Base-by-base conservation (phyloP, 2,113 vertebrate genomes). In the Lampris megalopsis region DNA sequence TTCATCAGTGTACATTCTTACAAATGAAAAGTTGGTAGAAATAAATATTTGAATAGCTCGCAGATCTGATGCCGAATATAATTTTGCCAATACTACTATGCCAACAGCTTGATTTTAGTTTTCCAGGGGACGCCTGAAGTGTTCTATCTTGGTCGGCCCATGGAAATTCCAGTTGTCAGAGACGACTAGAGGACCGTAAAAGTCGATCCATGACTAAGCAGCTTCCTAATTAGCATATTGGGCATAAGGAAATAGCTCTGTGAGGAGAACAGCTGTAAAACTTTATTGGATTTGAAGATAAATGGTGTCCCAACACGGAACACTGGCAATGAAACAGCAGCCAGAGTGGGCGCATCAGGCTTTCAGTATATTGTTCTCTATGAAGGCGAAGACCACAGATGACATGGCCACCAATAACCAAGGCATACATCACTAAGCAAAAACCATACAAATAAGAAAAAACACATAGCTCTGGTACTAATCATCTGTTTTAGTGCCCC, bases 221-320 rank as follows among this genome's bases (percentile, higher is more conserved):
- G 70, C 48, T 73, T 71, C 54, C 53, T 79, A 68, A 84, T 87
- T 73, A 82, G 42, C 42, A 58, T 49, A 50, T 50, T n/a, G 24
- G 13, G 60, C 7, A 71, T 66, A 73, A 8, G 1, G 42, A 56
- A n/a, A 53, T 57, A 63, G 24, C 69, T 73, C 63, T 57, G 0
- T 58, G 38, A 9, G 48, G 13, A 66, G 54, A 66, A 65, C 36
- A 3, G 38, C 41, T 52, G 24, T 60, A 77, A 78, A 81, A 76
- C 42, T 71, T 71, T 77, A 71, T 67, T 75, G 52, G 68, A 75
- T 68, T 59, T 56, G 45, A 40, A 64, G 75, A 84, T 82, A 75
- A 81, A 89, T 79, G 81, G 84, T 86, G 81, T 88, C 48, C 71
- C 47, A 85, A 77, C 66, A 50, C 62, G 10, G 56, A 83, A 89